Evolutionary conservation across 2,797 vertebrate genomes (phyloP).

Genomic region (Notolepis coatsorum): DNA sequence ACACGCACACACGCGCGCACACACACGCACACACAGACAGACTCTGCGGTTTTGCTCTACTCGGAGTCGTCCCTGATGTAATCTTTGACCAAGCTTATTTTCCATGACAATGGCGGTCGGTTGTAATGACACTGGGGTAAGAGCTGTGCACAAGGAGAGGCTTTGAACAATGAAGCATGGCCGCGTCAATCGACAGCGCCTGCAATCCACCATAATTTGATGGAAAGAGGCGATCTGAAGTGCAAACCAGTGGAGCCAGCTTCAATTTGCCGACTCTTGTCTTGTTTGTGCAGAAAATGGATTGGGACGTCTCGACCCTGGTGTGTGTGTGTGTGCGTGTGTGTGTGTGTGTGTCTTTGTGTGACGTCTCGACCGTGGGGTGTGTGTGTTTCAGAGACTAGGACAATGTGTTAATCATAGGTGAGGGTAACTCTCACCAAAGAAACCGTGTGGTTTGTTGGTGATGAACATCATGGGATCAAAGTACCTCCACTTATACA

Average conservation of each 20-base stretch:
- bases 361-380: constrained; percentile 1
- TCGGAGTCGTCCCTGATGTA: constrained; percentile 10
- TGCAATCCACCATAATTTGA: constrained; percentile 17
- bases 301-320: background rate
- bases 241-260: constrained; percentile 30
- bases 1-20: background rate
- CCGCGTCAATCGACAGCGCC: constrained; percentile 19
- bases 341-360: constrained; percentile 2
- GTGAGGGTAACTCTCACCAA: constrained; percentile 5
- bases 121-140: constrained; percentile 40
- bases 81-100: constrained; percentile 38
- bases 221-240: constrained; percentile 19
- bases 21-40: background rate
- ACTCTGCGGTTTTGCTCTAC: constrained; percentile 29
- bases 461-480: background rate
- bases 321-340: background rate
- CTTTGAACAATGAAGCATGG: constrained; percentile 23
- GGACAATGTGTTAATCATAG: constrained; percentile 24
- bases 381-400: constrained; percentile 1
- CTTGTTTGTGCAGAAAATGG: constrained; percentile 23
- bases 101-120: constrained; percentile 40
- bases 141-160: constrained; percentile 22
- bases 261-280: constrained; percentile 30
- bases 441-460: background rate
- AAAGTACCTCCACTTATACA: too few relatives aligned